Evolutionary conservation across 1,140 invertebrate species (phyloP).

Genomic region (Drosophila orena): DNA sequence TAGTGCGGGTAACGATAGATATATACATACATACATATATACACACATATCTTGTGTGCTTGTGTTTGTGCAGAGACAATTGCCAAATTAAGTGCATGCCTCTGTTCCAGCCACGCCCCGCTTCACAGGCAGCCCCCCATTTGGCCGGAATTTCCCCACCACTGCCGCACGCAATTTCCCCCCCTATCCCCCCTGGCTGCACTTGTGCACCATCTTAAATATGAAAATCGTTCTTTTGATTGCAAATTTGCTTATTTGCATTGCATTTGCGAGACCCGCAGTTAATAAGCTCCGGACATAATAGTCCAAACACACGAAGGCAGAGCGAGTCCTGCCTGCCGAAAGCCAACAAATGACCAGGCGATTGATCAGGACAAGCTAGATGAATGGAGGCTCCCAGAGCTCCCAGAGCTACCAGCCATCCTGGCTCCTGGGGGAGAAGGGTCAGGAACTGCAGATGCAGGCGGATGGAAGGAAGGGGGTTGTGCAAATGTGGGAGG

Average conservation of each 20-base stretch:
- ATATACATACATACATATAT: conserved; percentile 12
- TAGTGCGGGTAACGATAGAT: conserved; percentile 7
- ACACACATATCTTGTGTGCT: conserved; percentile 4
- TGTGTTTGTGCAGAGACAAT: conserved; percentile 58
- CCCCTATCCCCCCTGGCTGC: neutral
- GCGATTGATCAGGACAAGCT: conserved; percentile 53
- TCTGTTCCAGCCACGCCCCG: conserved; percentile 19
- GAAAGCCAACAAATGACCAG: conserved; percentile 61
- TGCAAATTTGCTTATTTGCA: conserved; percentile 71
- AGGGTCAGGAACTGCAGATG: neutral
- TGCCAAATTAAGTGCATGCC: conserved; percentile 81
- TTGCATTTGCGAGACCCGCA: conserved; percentile 57
- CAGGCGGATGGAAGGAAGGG: neutral
- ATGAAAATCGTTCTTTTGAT: conserved; percentile 76
- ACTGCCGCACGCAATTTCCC: neutral
- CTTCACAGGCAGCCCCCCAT: neutral
- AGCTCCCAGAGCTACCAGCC: neutral
- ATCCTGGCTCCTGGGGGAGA: neutral
- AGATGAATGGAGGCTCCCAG: conserved; percentile 7
- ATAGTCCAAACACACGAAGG: conserved; percentile 24
- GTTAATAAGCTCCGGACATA: conserved; percentile 64
- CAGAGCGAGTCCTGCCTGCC: conserved; percentile 1
- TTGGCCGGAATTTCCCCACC: neutral
- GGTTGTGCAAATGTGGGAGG: neutral
- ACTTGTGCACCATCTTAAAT: conserved; percentile 62